phyloP scores from a whole-genome alignment of 2,888 invertebrate species.

The Pedicia rivosa region DNA sequence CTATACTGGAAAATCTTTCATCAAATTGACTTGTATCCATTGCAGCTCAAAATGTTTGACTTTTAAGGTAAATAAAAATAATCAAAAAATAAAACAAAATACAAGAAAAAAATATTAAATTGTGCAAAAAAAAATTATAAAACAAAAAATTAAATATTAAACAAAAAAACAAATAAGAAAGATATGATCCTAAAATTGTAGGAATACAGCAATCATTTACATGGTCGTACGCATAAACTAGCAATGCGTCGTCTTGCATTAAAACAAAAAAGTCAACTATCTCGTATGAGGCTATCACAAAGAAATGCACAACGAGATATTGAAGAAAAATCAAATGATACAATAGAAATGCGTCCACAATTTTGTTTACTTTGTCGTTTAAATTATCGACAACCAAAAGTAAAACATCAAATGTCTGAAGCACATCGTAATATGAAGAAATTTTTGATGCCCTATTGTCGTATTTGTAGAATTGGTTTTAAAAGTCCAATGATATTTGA shows the following conservation, averaged over 20 bases:
- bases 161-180: no score
- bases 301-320: conserved; percentile 64
- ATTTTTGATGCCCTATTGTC: conserved; percentile 69
- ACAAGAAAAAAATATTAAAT: no score
- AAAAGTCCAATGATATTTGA: conserved; percentile 76
- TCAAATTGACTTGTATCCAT: conserved; percentile 61
- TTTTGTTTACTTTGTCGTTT: conserved; percentile 62
- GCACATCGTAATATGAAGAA: conserved; percentile 73
- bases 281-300: conserved; percentile 64
- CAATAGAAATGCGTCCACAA: conserved; percentile 41
- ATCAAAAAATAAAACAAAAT: conserved; percentile 12
- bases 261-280: conserved; percentile 54
- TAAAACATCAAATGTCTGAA: conserved; percentile 62
- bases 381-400: conserved; percentile 58
- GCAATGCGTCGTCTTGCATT: conserved; percentile 59
- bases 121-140: no score
- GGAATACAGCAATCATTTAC: conserved; percentile 59
- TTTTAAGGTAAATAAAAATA: conserved; percentile 53
- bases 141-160: background rate
- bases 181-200: conserved; percentile 19
- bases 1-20: conserved; percentile 31
- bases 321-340: conserved; percentile 48
- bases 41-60: conserved; percentile 59
- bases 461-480: conserved; percentile 58
- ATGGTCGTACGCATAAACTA: conserved; percentile 50